These are phyloP conservation scores for Scaptomyza pallida DNA, from an alignment of 1,140 invertebrate genomes.

Conservation along the genomic window DNA sequence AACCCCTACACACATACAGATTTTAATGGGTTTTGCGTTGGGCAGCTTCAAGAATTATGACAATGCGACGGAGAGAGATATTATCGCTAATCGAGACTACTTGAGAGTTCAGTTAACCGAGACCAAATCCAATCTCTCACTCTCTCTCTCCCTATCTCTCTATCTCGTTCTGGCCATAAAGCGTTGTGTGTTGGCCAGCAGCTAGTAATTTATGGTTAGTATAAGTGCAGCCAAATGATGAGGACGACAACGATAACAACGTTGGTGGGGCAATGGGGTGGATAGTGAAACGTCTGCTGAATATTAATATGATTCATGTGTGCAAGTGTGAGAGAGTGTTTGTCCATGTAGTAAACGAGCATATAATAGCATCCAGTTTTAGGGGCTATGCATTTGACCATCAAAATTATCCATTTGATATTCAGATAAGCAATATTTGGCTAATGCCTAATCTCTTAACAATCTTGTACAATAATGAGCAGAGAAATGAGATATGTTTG, in stretches of 20 bases:
- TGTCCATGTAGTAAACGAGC: conserved; percentile 28
- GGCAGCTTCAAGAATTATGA: conserved; percentile 72
- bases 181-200: conserved; percentile 20
- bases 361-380: conserved; percentile 38
- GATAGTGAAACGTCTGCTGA: conserved; percentile 25
- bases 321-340: too few species aligned
- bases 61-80: conserved; percentile 69
- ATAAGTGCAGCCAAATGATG: conserved; percentile 58
- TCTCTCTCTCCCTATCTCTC: neutral
- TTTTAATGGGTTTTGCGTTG: conserved; percentile 71
- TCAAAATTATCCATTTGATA: conserved; percentile 42
- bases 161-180: conserved; percentile 6
- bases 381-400: conserved; percentile 38
- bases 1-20: conserved; percentile 49
- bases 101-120: conserved; percentile 77
- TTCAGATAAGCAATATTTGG: conserved; percentile 30
- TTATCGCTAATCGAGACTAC: conserved; percentile 76
- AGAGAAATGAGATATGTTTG: neutral
- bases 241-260: conserved; percentile 7
- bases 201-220: conserved; percentile 66
- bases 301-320: conserved; percentile 46
- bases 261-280: neutral
- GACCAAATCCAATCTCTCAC: conserved; percentile 45
- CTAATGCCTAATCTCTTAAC: neutral
- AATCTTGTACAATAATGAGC: neutral